Evolutionary conservation across 2,888 invertebrate species (phyloP).

Genomic region (Parapristionchus giblindavisi): DNA sequence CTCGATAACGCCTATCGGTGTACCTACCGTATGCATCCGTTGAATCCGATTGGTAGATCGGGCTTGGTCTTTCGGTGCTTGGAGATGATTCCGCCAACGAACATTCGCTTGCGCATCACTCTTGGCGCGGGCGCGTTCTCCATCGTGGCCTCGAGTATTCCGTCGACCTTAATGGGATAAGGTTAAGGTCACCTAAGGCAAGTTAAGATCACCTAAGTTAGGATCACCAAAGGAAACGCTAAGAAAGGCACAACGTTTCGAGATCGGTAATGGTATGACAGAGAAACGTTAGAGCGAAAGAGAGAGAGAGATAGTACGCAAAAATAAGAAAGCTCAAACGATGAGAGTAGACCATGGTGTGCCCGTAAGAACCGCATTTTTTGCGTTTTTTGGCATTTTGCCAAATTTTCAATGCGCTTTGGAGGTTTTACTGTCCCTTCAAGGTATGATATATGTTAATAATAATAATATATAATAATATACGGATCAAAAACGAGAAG

Average conservation of each 20-base stretch:
- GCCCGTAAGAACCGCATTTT: no score
- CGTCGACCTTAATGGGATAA: constrained; percentile 55
- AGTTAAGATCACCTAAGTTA: neutral
- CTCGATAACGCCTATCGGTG: neutral
- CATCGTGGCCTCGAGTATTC: constrained; percentile 51
- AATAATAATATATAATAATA: neutral
- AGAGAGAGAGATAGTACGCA: no score
- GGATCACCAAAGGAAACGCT: neutral
- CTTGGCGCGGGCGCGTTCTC: constrained; percentile 64
- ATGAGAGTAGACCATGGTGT: no score
- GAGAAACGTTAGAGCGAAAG: no score
- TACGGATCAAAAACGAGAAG: neutral
- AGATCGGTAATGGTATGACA: no score
- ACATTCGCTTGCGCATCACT: constrained; percentile 65
- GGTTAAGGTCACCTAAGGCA: neutral
- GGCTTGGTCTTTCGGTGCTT: constrained; percentile 60
- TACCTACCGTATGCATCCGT: constrained; percentile 61
- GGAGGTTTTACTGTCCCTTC: neutral
- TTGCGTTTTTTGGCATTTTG: no score
- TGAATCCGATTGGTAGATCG: constrained; percentile 51
- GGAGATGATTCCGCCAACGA: constrained; percentile 67
- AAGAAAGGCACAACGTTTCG: no score
- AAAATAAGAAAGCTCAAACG: no score
- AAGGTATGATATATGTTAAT: neutral
- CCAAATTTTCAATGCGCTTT: no score